Base-by-base conservation (phyloP, 1,140 invertebrate genomes). In the Brachionus rotundiformis region DNA sequence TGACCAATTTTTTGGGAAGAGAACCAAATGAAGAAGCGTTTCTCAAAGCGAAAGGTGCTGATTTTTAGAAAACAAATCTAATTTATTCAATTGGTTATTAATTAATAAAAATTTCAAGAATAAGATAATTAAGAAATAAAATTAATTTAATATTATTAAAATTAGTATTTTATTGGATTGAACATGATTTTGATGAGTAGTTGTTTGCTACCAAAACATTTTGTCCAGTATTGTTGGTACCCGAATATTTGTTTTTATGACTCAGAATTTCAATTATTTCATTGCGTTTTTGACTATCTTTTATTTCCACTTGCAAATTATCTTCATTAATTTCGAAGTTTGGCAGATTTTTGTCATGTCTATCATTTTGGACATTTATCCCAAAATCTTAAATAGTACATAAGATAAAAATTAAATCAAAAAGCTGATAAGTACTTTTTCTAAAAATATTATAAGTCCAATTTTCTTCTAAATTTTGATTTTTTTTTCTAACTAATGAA, bases 1-100 rank as follows among this genome's bases (percentile, higher is more conserved):
- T 91, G 16, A 84, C 83, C 25, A 88, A 90, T 79, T 91, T 91
- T 84, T 84, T 91, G n/a, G 90, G 90, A 5, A 85, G 90, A 63
- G 87, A 89, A 47, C 90, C 90, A 4, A 86, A 86, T 73, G 86
- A 87, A 49, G 88, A 89, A 68, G 88, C 90, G 4, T 91, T 91
- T 85, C 84, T 91, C 4, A 85, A 85, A 61, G 89, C 88, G 83
- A 90, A 90, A 85, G 90, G 90, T n/a, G 84, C 90, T 11, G 76
- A 84, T 76, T 31, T 83, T 63, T 83, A 83, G 75, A 59, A 10
- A 33, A 63, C n/a, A n/a, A n/a, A n/a, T n/a, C n/a, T n/a, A n/a
- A 11, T 13, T 23, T 29, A n/a, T 49, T 54, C 19, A 54, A 82
- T 82, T n/a, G n/a, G n/a, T 41, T 13, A 13, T 41, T 41, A 41